Evolutionary conservation across 2,797 vertebrate genomes (phyloP), one percentile per base, ranked within the genome.

Genomic region (Nannoperca obscura): DNA sequence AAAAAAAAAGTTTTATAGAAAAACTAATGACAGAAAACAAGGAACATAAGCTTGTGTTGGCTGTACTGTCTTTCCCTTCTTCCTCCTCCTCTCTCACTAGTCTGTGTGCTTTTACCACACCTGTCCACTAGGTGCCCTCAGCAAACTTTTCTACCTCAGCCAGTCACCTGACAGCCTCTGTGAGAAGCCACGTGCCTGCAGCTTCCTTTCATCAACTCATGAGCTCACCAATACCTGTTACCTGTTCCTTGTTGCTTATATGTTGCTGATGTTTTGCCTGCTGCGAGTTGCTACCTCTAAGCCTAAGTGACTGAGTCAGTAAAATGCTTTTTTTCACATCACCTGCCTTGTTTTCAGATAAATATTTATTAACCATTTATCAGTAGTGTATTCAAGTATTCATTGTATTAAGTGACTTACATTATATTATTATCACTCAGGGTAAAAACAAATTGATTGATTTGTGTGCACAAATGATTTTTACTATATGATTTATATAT

Each of bases 101-200:
- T 40, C 19, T 49, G 7, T 13, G 10, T 73, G 64, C 32, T 32
- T 50, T 47, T 84, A 71, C 60, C 46, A 66, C 74, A 89, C 85
- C 81, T 89, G 88, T 81, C 85, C 83, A 84, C 76, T 24, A 81
- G 81, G 63, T 76, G 88, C 11, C 71, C 47, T 76, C 83, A 79
- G 76, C 44, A 32, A 32, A 69, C 47, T 52, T 55, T 47, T n/a
- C 49, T 17, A 22, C 30, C 24, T 55, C 47, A 44, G 24, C 9
- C 22, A 52, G 30, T 80, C 61, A 78, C 12, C 50, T 54, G 38
- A 22, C 49, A 20, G 7, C 36, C 2, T 40, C n/a, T 59, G 17
- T 27, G 30, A 59, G 59, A 9, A 42, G 53, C 49, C 58, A 19
- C 19, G 22, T 63, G 24, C 30, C 47, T 27, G 22, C 67, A 68